Evolutionary conservation across 92 coral and sea anemone species (phyloP).

Genomic region (Muricea muricata): DNA sequence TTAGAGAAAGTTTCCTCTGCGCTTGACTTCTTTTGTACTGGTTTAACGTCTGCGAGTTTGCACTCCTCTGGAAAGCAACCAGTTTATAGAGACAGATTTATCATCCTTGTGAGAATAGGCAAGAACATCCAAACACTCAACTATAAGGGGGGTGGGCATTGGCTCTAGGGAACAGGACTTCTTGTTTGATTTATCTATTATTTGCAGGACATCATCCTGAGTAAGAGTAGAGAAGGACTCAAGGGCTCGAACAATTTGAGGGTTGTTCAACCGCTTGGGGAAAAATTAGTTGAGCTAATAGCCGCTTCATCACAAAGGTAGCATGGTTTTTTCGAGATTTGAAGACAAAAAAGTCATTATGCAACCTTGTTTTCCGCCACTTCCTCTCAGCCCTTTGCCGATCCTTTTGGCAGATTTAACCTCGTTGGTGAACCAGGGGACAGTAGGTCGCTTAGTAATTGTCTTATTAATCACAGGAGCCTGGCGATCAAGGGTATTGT

Average conservation of each 20-base stretch:
- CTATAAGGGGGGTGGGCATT: conserved; percentile 61
- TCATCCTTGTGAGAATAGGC: conserved; percentile 56
- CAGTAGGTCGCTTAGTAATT: conserved; percentile 40
- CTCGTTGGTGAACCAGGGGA: conserved; percentile 59
- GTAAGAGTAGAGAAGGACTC: conserved; percentile 5
- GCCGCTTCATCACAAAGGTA: conserved; percentile 38
- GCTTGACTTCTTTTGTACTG: conserved; percentile 56
- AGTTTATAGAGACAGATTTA: conserved; percentile 53
- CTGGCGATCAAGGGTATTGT: conserved; percentile 50
- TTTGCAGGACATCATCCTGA: conserved; percentile 38
- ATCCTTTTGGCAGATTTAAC: conserved; percentile 56
- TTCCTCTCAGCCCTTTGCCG: conserved; percentile 56
- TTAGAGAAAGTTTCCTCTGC: conserved; percentile 55
- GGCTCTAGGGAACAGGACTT: conserved; percentile 55
- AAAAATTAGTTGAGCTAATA: neutral
- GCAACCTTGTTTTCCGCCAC: conserved; percentile 37
- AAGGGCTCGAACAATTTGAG: neutral
- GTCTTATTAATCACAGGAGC: conserved; percentile 54
- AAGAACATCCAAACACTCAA: conserved; percentile 57
- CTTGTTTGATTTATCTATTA: conserved; percentile 38
- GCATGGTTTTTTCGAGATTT: conserved; percentile 59
- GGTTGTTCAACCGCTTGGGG: neutral
- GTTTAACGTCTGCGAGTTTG: conserved; percentile 63
- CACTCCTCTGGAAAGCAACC: conserved; percentile 54
- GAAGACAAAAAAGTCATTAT: conserved; percentile 43